Base-by-base conservation (phyloP, 2,113 vertebrate genomes). In the Tragelaphus buxtoni region DNA sequence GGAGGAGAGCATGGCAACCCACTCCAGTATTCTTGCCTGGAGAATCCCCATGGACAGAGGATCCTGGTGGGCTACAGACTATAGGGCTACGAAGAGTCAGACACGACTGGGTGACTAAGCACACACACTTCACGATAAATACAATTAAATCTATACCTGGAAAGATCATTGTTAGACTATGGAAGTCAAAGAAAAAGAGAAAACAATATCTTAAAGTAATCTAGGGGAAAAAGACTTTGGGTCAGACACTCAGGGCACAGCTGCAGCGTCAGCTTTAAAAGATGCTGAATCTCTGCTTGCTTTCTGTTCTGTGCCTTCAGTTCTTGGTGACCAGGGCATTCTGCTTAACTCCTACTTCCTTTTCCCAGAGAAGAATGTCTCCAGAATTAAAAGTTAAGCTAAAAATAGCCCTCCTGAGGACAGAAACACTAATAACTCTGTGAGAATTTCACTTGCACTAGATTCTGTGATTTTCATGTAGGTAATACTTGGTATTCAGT, bases 371-470 rank as follows among this genome's bases (percentile, higher is more conserved):
- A 72, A n/a, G 0, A 26, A 32, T 56, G 32, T 94, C 18, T 72
- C 8, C 35, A 51, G 45, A 91, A 91, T 60, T 91, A 86, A 80
- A 92, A 84, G 79, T 60, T 88, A 79, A 72, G 5, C 32, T 80
- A 39, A 81, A n/a, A 45, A 6, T 88, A 88, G 79, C 45, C 24
- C 1, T 3, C 22, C 11, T 39, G 8, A 42, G 11, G 22, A 24
- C 30, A 65, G 60, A 89, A 82, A 91, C 11, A 39, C 85, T 30
- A 4, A 49, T 13, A 18, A 35, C 4, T n/a, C 30, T 11, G 2
- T 51, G 42, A 90, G 22, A 35, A 60, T 65, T 84, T 88, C 32
- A 4, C 22, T 60, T 45, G 61, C 10, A 35, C 39, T 58, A 2
- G 10, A 53, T 74, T 14, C 6, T 9, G 3, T 83, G 63, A 30